Percentiles rank a stretch among this genome's conserved stretches.
Evolutionary conservation across 2,113 vertebrate species (phyloP).

Genomic region (Castor canadensis): DNA sequence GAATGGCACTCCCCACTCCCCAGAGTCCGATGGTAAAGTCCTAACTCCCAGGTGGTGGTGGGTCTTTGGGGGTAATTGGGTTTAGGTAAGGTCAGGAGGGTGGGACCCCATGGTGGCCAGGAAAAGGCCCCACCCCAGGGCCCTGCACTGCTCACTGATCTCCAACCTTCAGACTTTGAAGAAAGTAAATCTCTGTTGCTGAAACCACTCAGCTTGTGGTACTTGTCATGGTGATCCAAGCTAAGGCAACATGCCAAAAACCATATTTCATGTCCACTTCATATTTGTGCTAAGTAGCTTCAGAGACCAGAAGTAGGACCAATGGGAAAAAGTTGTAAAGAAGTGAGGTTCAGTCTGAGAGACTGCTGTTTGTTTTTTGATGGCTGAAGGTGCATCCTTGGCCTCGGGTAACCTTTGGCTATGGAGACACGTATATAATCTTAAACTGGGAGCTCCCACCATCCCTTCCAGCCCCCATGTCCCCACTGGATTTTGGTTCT

Average conservation of each 20-base stretch:
- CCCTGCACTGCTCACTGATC: too few species aligned
- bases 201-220: background rate
- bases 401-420: background rate
- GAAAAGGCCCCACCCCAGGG: background rate
- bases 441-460: too few species aligned
- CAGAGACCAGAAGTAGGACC: background rate
- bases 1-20: background rate
- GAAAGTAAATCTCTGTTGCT: background rate
- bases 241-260: background rate
- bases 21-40: background rate
- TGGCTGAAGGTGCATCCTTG: background rate
- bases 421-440: too few species aligned
- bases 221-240: background rate
- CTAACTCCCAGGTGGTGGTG: too few species aligned
- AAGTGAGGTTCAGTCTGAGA: background rate
- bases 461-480: too few species aligned
- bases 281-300: background rate
- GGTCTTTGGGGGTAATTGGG: background rate
- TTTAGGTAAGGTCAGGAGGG: background rate
- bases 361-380: background rate
- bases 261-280: too few species aligned
- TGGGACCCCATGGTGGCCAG: too few species aligned
- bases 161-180: background rate
- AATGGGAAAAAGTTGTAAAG: background rate
- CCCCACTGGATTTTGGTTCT: background rate